A percentile compares a stretch with the other conserved stretches of the same genome.
phyloP scores from a whole-genome alignment of 2,113 vertebrate genomes.

The Buteo buteo region DNA sequence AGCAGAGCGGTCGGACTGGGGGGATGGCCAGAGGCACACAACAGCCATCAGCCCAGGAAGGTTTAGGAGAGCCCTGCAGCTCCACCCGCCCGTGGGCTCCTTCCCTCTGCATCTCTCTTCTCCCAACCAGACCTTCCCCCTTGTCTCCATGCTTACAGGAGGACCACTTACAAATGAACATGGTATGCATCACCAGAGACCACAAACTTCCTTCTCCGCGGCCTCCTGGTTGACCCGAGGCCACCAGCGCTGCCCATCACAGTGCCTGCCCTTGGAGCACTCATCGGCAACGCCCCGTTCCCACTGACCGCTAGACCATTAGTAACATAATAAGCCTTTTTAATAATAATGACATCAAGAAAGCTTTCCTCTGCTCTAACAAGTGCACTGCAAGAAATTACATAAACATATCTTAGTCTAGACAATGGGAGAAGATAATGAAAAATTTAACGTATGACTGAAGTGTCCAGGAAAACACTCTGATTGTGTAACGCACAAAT shows the following conservation, averaged over 20 bases:
- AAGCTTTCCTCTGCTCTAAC: background rate
- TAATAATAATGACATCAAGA: background rate
- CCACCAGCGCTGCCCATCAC: background rate
- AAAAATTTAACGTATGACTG: background rate
- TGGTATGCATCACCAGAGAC: background rate
- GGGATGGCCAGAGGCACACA: background rate
- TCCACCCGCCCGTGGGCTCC: background rate
- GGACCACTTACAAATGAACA: background rate
- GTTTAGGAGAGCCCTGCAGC: background rate
- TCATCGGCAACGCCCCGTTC: background rate
- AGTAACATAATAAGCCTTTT: constrained; percentile 31
- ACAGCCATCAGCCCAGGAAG: background rate
- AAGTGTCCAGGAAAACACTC: background rate
- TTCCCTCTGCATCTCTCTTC: background rate
- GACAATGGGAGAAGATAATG: background rate
- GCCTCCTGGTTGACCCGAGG: background rate
- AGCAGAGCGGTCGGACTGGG: fast-evolving
- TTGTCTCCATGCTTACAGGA: background rate
- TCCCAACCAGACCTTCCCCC: background rate
- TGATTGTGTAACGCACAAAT: background rate
- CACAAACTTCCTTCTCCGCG: background rate
- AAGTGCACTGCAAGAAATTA: background rate
- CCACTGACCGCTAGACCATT: constrained; percentile 1
- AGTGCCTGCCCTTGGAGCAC: fast-evolving
- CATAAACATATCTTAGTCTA: background rate